Base-by-base conservation (phyloP, 2,888 invertebrate genomes). In the Bellardia pandia region DNA sequence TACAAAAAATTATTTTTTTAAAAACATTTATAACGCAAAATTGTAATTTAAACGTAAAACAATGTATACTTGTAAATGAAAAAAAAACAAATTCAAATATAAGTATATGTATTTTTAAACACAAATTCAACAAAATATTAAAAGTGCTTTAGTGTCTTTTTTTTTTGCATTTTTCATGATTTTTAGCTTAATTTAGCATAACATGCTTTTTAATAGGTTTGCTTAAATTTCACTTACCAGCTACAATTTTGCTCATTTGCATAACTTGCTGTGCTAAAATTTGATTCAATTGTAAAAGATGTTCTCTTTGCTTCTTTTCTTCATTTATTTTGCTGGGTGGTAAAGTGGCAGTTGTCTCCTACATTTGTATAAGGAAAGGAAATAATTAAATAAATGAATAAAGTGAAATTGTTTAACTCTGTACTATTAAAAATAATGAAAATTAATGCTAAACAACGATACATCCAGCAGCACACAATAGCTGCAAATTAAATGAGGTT, bases 171-270 rank as follows among this genome's bases (percentile, higher is more conserved):
- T 74, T 40, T 53, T 72, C 0, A 64, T 84, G 23, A 11, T 13
- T 48, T 30, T 78, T 82, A 56, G 66, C 62, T 75, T 53, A 42
- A 68, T 72, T 82, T 76, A 75, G 77, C 71, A 72, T 84, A 80
- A 79, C 85, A 86, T 83, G 83, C 83, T 75, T 83, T 72, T 68
- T 71, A 68, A 74, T 62, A 71, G 71, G 83, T 76, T 83, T 81
- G 51, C 62, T 74, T 81, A 68, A 86, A 71, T 62, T 86, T 60
- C 62, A 94, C 95, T 95, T 95, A 98, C 98, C 98, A 94, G 98
- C 98, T 91, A 98, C 98, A 93, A 98, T 97, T 95, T 98, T 98
- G 94, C 98, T 98, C 95, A 97, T 98, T 94, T 98, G 97, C 95
- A 98, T 98, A 90, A 98, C 98, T 95, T 98, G 97, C 93, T 97